phyloP scores from a whole-genome alignment of 2,888 invertebrate species.

The Hirtodrosophila alboralis region DNA sequence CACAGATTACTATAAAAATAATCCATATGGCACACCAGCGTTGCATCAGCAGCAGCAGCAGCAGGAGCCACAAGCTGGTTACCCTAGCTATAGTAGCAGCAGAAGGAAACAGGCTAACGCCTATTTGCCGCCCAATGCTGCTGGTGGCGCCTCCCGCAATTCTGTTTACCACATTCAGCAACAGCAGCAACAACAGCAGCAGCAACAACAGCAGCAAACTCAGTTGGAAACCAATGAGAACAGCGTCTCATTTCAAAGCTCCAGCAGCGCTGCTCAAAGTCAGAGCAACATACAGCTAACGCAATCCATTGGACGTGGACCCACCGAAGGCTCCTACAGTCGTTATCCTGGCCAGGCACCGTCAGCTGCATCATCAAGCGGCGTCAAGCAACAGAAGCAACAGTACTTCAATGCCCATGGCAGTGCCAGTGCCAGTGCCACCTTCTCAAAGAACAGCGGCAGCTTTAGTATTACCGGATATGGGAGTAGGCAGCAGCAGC shows the following conservation, averaged over 20 bases:
- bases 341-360: conserved; percentile 60
- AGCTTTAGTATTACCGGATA: conserved; percentile 72
- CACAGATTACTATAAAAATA: conserved; percentile 82
- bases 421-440: conserved; percentile 54
- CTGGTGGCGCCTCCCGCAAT: conserved; percentile 60
- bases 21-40: conserved; percentile 83
- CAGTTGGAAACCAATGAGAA: conserved; percentile 64
- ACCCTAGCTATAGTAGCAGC: conserved; percentile 75
- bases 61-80: conserved; percentile 32
- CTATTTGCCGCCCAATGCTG: conserved; percentile 82
- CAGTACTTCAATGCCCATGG: conserved; percentile 80
- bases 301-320: conserved; percentile 57
- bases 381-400: conserved; percentile 58
- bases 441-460: conserved; percentile 68
- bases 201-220: conserved; percentile 49
- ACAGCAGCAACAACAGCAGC: conserved; percentile 53
- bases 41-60: conserved; percentile 65
- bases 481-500: conserved; percentile 60
- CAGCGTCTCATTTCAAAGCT: conserved; percentile 70
- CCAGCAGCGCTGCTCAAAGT: conserved; percentile 48
- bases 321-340: conserved; percentile 81
- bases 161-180: conserved; percentile 76
- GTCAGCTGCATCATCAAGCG: conserved; percentile 9
- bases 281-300: conserved; percentile 58
- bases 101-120: conserved; percentile 80